phyloP scores from a whole-genome alignment of 2,113 vertebrate species.

The Coryphaenoides rupestris region DNA sequence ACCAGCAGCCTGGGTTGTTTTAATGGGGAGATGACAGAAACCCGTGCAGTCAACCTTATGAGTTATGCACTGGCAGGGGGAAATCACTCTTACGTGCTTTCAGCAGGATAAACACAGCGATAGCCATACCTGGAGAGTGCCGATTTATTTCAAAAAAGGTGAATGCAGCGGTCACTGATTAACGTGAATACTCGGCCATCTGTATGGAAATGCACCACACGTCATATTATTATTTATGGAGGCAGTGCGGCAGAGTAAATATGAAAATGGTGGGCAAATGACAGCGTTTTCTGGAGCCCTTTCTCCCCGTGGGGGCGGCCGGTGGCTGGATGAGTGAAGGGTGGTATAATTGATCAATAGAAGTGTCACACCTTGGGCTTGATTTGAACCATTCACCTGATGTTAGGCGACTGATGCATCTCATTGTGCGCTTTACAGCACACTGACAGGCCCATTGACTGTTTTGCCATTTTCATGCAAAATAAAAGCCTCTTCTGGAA shows the following conservation, averaged over 20 bases:
- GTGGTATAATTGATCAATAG: neutral
- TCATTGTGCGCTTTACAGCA: neutral
- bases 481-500: slow-evolving; percentile 75
- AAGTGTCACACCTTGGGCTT: neutral
- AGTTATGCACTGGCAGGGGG: slow-evolving; percentile 85
- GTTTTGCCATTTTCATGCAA: slow-evolving; percentile 75
- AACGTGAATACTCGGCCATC: slow-evolving; percentile 89
- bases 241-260: slow-evolving; percentile 4
- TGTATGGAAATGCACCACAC: slow-evolving; percentile 90
- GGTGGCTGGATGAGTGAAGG: slow-evolving; percentile 18
- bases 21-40: too few relatives aligned
- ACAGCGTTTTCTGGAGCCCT: neutral
- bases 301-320: slow-evolving; percentile 44
- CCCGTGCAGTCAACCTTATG: slow-evolving; percentile 84
- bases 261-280: neutral
- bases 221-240: slow-evolving; percentile 79
- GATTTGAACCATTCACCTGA: neutral
- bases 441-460: slow-evolving; percentile 48
- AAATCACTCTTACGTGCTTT: slow-evolving; percentile 92
- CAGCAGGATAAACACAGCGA: slow-evolving; percentile 90
- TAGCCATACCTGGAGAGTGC: slow-evolving; percentile 90
- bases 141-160: slow-evolving; percentile 92
- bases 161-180: slow-evolving; percentile 87
- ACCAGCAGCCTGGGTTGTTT: too few relatives aligned
- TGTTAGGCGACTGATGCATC: neutral